These are phyloP conservation scores for Bombus superbus DNA, from an alignment of 1,140 invertebrate genomes.

Conservation along the genomic window DNA sequence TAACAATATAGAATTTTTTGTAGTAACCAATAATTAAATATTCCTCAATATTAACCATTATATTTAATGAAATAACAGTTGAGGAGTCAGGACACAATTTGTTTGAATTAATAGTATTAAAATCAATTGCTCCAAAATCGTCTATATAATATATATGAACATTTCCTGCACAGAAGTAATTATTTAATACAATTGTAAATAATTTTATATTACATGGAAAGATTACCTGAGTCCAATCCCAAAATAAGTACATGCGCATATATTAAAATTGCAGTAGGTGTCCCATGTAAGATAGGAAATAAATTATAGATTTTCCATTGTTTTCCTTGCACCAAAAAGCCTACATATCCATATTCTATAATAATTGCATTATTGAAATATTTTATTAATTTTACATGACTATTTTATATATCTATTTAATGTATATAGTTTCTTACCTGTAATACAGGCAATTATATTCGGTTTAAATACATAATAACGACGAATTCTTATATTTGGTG, in stretches of 20 bases:
- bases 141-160: constrained; percentile 57
- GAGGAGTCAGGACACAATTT: constrained; percentile 43
- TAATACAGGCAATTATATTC: constrained; percentile 53
- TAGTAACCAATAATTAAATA: constrained; percentile 42
- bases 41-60: constrained; percentile 33
- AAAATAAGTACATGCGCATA: constrained; percentile 57
- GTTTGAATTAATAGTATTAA: constrained; percentile 40
- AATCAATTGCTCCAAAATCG: constrained; percentile 53
- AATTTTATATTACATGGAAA: background rate
- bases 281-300: constrained; percentile 50
- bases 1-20: constrained; percentile 28
- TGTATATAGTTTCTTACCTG: constrained; percentile 42
- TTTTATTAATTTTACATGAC: constrained; percentile 5
- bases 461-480: constrained; percentile 62
- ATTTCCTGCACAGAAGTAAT: constrained; percentile 44
- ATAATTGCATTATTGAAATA: constrained; percentile 17
- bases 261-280: constrained; percentile 55
- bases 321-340: constrained; percentile 52
- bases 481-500: constrained; percentile 43
- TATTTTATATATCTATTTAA: constrained; percentile 4
- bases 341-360: constrained; percentile 60
- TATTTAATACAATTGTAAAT: constrained; percentile 3
- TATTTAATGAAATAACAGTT: constrained; percentile 64
- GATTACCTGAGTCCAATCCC: constrained; percentile 64
- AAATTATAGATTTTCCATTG: constrained; percentile 62